phyloP scores from a whole-genome alignment of 2,797 vertebrate genomes.

The Miichthys miiuy region DNA sequence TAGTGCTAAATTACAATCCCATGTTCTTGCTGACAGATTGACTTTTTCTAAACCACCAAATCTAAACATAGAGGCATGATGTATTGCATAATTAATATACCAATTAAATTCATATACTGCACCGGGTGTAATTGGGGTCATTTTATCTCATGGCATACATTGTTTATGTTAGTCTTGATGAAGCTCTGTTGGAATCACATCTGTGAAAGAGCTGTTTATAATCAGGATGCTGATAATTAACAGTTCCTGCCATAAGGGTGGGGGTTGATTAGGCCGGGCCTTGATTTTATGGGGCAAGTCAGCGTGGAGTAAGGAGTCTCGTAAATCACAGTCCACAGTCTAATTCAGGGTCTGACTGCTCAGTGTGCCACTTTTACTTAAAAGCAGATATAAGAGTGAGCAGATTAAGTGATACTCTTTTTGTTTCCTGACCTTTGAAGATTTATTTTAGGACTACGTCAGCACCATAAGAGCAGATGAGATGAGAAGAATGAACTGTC shows the following conservation, averaged over 20 bases:
- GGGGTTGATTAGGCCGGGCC: not conserved
- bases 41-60: conserved; percentile 29
- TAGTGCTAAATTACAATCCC: conserved; percentile 1
- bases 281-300: not conserved
- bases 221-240: not conserved
- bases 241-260: not conserved
- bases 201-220: not conserved
- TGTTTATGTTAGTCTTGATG: not conserved
- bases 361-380: not conserved
- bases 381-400: conserved; percentile 1
- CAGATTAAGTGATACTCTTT: not conserved
- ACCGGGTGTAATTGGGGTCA: conserved; percentile 5
- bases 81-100: conserved; percentile 13
- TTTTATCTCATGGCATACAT: conserved; percentile 8
- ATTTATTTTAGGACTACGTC: not conserved
- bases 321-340: conserved; percentile 6
- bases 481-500: not conserved
- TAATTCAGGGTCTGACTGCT: not conserved
- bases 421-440: not conserved
- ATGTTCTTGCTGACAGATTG: conserved; percentile 25
- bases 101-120: not conserved
- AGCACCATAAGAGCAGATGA: not conserved
- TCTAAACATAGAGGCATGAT: conserved; percentile 6
- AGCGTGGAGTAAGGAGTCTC: not conserved
- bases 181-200: not conserved